Evolutionary conservation across 2,113 vertebrate species (phyloP).

Genomic region (Semicossyphus pulcher): DNA sequence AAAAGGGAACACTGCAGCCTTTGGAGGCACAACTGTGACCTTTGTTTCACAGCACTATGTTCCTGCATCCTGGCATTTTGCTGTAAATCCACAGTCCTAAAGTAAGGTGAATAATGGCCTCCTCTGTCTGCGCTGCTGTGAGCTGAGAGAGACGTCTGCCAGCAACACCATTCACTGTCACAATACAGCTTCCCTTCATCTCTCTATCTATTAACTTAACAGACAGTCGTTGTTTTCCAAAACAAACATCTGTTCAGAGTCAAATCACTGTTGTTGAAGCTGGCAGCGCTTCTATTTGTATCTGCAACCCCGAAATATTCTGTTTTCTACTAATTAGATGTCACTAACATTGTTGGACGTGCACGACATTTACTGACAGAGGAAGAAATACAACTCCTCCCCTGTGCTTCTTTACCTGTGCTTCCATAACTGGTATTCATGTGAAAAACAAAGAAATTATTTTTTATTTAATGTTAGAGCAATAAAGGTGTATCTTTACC

Average conservation of each 20-base stretch:
- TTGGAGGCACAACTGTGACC: slow-evolving; percentile 4
- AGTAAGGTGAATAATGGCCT: slow-evolving; percentile 48
- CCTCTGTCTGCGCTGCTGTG: slow-evolving; percentile 41
- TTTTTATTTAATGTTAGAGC: no score
- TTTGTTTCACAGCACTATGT: slow-evolving; percentile 21
- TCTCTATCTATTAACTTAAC: slow-evolving; percentile 49
- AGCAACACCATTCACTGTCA: slow-evolving; percentile 56
- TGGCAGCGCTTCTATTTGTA: background rate
- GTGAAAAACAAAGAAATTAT: no score
- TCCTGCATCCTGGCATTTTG: slow-evolving; percentile 26
- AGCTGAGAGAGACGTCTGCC: slow-evolving; percentile 33
- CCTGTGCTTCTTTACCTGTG: background rate
- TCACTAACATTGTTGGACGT: background rate
- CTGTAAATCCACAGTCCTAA: slow-evolving; percentile 14
- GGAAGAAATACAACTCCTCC: background rate
- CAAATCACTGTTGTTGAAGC: slow-evolving; percentile 23
- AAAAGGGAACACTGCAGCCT: slow-evolving; percentile 15
- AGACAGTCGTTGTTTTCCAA: slow-evolving; percentile 46
- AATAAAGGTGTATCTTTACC: no score
- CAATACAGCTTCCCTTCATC: slow-evolving; percentile 48
- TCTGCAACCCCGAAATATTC: slow-evolving; percentile 10
- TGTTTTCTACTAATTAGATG: background rate
- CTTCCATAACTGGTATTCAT: no score
- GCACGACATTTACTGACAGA: background rate
- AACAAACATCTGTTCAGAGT: slow-evolving; percentile 51